Percentiles rank a stretch among this genome's conserved stretches.
Evolutionary conservation across 2,113 vertebrate genomes (phyloP).

Genomic region (Meles meles): DNA sequence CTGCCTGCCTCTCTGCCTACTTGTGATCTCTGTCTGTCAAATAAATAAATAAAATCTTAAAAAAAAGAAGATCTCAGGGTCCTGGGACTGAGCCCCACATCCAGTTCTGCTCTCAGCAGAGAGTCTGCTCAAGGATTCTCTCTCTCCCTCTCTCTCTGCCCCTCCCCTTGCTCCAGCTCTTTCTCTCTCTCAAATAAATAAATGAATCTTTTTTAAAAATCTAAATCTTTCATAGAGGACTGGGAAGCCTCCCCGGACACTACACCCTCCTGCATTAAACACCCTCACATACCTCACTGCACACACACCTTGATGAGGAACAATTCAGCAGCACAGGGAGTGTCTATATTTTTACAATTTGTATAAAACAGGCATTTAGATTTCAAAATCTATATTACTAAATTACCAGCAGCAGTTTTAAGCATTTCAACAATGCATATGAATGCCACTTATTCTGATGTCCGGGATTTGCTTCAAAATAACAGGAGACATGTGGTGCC

Average conservation of each 20-base stretch:
- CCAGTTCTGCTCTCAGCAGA: not conserved
- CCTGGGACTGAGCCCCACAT: not conserved
- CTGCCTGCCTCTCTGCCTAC: too few species aligned
- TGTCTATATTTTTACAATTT: slow-evolving; percentile 30
- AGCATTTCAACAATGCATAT: not conserved
- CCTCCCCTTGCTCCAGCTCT: not conserved
- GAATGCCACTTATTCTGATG: not conserved
- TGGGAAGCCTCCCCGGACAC: not conserved
- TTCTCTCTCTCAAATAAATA: not conserved
- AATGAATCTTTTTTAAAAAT: not conserved
- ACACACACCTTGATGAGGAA: not conserved
- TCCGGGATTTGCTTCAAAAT: not conserved
- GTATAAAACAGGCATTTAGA: slow-evolving; percentile 73
- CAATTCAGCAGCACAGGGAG: not conserved
- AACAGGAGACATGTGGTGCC: not conserved
- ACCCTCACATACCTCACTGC: not conserved
- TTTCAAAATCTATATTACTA: slow-evolving; percentile 62
- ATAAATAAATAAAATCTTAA: too few species aligned
- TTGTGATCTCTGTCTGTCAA: too few species aligned
- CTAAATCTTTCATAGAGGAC: not conserved
- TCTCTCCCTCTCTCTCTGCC: not conserved
- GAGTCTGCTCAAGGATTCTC: not conserved
- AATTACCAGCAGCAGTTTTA: slow-evolving; percentile 53
- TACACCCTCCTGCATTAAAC: not conserved
- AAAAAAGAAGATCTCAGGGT: not conserved